These are phyloP conservation scores for Hydroisotoma schaefferi DNA, from an alignment of 2,888 invertebrate genomes.

Conservation along the genomic window DNA sequence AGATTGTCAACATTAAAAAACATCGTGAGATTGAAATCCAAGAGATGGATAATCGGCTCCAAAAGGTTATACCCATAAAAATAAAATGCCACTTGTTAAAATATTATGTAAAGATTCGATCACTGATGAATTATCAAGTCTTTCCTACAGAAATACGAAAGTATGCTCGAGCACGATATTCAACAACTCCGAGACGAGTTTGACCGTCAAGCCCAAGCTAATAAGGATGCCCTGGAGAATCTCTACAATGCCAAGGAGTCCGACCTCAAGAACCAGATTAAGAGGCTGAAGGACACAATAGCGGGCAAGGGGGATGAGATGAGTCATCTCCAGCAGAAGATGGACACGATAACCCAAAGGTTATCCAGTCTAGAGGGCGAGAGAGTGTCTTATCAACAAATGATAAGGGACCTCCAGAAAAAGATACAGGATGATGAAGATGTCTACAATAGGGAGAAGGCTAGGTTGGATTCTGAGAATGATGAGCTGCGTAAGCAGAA, in stretches of 20 bases:
- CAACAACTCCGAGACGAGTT: constrained; percentile 27
- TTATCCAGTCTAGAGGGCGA: constrained; percentile 39
- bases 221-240: constrained; percentile 39
- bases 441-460: constrained; percentile 29
- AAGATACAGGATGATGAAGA: constrained; percentile 37
- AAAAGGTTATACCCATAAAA: constrained; percentile 29
- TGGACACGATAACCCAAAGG: constrained; percentile 35
- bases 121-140: not conserved
- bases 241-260: constrained; percentile 32
- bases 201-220: constrained; percentile 35
- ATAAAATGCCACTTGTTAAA: not conserved
- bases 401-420: constrained; percentile 40
- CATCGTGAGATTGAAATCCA: constrained; percentile 41
- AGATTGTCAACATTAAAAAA: constrained; percentile 39
- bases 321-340: constrained; percentile 28
- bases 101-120: constrained; percentile 3
- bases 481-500: constrained; percentile 38
- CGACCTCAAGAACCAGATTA: constrained; percentile 34
- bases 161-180: constrained; percentile 10
- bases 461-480: constrained; percentile 33
- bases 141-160: constrained; percentile 15
- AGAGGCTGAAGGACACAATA: constrained; percentile 37
- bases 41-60: constrained; percentile 41
- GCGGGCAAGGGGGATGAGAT: constrained; percentile 28
- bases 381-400: constrained; percentile 37